Evolutionary conservation across 2,113 vertebrate genomes (phyloP), one percentile per base, ranked within the genome.

Genomic region (Columba janthina): DNA sequence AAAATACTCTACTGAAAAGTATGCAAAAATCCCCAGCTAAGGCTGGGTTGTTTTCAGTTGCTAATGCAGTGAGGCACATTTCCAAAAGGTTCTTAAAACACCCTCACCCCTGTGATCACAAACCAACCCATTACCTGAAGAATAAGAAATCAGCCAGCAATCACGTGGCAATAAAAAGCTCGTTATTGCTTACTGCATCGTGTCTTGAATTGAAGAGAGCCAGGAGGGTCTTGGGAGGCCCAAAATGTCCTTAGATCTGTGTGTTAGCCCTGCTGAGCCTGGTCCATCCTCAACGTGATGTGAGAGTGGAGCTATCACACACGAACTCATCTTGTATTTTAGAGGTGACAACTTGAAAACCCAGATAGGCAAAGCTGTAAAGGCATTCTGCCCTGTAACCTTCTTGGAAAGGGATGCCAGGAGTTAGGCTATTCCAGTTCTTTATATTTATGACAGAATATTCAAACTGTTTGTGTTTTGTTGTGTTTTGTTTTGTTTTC

Each of bases 1-100:
- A 67, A 90, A 80, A 81, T 74, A 77, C 76, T 89, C 18, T 64
- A 34, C 38, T 78, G 72, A 71, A 79, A 81, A 95, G 62, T n/a
- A 88, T 20, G 24, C 66, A 65, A 67, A 78, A 83, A 13, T 0
- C 44, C 42, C 15, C 42, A 1, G 0, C 64, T 80, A 54, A n/a
- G 16, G 62, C 76, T 75, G 73, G 7, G 81, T 38, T 78, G 34
- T 66, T 86, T 96, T 86, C 80, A 90, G 84, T 66, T 91, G 70
- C 38, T 51, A 87, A 87, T 67, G 80, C 66, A 66, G 77, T 57
- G 70, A 94, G 73, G 48, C 38, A 79, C 3, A 1, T 61, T 91
- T 93, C 74, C 78, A 86, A 62, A 60, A 87, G 85, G 57, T 95
- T 89, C 85, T 79, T 91, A 91, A 64, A 93, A 62, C 70, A 72